phyloP scores from a whole-genome alignment of 2,113 vertebrate species.

The Corvus moneduloides region DNA sequence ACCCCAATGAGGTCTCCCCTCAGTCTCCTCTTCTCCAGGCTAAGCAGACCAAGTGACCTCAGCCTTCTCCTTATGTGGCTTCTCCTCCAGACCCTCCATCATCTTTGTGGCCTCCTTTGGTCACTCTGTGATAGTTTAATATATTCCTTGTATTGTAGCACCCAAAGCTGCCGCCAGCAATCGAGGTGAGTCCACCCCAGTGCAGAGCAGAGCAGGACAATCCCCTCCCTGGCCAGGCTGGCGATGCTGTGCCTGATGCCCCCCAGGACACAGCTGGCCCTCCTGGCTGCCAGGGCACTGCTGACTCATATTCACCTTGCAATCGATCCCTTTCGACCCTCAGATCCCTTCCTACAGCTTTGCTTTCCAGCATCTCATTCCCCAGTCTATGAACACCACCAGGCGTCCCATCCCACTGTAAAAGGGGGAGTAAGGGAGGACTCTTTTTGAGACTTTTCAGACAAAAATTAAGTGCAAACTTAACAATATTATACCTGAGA shows the following conservation, averaged over 20 bases:
- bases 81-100: neutral
- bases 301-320: rapidly evolving
- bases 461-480: rapidly evolving
- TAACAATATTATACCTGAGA: neutral
- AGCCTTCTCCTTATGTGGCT: neutral
- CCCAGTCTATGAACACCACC: too few relatives aligned
- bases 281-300: neutral
- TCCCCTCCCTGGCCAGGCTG: rapidly evolving
- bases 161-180: neutral
- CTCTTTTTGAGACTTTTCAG: neutral
- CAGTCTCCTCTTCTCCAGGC: too few relatives aligned
- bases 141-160: too few relatives aligned
- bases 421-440: neutral
- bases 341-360: too few relatives aligned
- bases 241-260: rapidly evolving
- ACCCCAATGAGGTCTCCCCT: neutral
- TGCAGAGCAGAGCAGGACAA: neutral
- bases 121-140: neutral
- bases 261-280: neutral
- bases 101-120: neutral
- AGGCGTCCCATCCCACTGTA: neutral
- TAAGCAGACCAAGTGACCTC: neutral
- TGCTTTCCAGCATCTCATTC: neutral
- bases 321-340: rapidly evolving
- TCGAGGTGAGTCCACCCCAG: rapidly evolving